Percentiles rank a stretch among this genome's conserved stretches.
phyloP scores from a whole-genome alignment of 1,140 invertebrate genomes.

The Aphidius gifuensis region DNA sequence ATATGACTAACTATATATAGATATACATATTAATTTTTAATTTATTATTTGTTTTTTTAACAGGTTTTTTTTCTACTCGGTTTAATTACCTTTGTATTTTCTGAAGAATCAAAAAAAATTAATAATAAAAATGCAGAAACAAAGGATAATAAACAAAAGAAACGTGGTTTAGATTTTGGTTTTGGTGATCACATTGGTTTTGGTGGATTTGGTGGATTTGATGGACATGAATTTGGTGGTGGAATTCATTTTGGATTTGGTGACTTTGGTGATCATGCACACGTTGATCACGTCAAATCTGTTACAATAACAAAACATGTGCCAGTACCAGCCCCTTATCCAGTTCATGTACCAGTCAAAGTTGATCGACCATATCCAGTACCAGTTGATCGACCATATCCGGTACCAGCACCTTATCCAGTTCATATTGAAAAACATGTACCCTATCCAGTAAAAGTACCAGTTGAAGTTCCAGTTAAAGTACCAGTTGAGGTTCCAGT shows the following conservation, averaged over 20 bases:
- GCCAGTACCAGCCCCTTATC: slow-evolving; percentile 51
- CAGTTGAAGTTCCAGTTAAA: slow-evolving; percentile 51
- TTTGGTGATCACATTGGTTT: slow-evolving; percentile 37
- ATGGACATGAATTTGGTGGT: slow-evolving; percentile 22
- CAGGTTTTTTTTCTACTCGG: slow-evolving; percentile 42
- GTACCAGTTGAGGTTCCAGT: slow-evolving; percentile 45
- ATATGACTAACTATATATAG: background rate
- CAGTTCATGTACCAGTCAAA: slow-evolving; percentile 49
- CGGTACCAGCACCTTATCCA: slow-evolving; percentile 58
- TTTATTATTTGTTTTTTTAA: slow-evolving; percentile 2
- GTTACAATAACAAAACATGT: slow-evolving; percentile 55
- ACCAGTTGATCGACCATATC: slow-evolving; percentile 57
- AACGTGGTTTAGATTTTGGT: slow-evolving; percentile 44
- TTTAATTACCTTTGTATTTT: slow-evolving; percentile 35
- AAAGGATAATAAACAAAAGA: slow-evolving; percentile 35
- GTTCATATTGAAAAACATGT: slow-evolving; percentile 56
- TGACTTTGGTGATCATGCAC: slow-evolving; percentile 28
- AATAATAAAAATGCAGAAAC: slow-evolving; percentile 23
- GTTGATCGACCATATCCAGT: slow-evolving; percentile 58
- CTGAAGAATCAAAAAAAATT: slow-evolving; percentile 33
- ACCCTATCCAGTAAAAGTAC: slow-evolving; percentile 49
- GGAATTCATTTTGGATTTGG: slow-evolving; percentile 26
- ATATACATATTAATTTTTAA: background rate
- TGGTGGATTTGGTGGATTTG: slow-evolving; percentile 22
- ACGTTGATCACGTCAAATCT: slow-evolving; percentile 50